Conservation (phyloP, 2,888 invertebrate species). For the Netelia inedita region DNA sequence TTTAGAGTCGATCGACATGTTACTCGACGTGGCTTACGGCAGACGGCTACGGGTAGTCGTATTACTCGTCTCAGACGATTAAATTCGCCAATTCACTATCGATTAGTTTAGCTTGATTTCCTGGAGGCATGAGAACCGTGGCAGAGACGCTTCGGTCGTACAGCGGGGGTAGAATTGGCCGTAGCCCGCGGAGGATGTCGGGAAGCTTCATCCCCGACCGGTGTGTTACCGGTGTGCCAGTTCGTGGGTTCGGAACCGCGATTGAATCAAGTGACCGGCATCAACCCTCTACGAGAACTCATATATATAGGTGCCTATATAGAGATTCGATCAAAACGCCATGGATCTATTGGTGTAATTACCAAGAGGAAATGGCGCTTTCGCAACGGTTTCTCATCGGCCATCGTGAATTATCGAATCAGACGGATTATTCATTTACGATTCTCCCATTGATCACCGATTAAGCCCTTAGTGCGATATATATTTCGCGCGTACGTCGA, state of each 20-base stretch:
- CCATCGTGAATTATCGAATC: conserved; percentile 55
- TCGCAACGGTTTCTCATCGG: conserved; percentile 36
- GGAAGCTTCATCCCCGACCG: conserved; percentile 39
- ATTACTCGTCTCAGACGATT: conserved; percentile 60
- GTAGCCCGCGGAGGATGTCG: conserved; percentile 10
- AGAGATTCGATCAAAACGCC: conserved; percentile 54
- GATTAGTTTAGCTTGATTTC: conserved; percentile 61
- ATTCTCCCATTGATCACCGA: conserved; percentile 21
- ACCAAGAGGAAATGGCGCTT: conserved; percentile 58
- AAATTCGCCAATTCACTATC: conserved; percentile 64
- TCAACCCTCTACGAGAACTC: conserved; percentile 27
- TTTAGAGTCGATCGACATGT: background rate
- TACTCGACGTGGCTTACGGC: conserved; percentile 25
- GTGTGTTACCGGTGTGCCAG: conserved; percentile 32
- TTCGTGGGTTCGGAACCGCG: conserved; percentile 53
- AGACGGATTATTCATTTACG: conserved; percentile 55
- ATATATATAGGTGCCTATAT: background rate
- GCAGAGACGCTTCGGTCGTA: background rate
- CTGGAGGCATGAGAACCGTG: conserved; percentile 41
- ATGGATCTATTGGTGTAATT: conserved; percentile 59
- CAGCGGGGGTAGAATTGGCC: background rate
- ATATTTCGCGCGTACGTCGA: background rate
- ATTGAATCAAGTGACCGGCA: conserved; percentile 62
- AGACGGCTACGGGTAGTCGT: conserved; percentile 25
- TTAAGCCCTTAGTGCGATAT: background rate